Conservation (phyloP, 2,888 invertebrate genomes). For the Eilema caniola region DNA sequence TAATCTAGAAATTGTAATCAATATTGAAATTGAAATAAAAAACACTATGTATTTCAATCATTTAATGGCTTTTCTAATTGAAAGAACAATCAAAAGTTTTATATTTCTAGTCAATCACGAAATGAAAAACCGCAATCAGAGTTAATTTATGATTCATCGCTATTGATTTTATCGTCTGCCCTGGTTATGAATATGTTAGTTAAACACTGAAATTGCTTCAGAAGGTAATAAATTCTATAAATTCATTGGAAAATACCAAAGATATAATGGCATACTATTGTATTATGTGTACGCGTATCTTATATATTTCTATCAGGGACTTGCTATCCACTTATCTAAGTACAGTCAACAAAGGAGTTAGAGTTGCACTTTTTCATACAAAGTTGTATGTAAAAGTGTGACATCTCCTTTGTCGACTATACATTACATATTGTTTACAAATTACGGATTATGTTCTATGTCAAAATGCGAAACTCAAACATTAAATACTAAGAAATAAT, state of each 20-base stretch:
- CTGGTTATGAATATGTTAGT: neutral
- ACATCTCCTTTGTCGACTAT: no score
- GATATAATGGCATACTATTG: no score
- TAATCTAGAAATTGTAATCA: neutral
- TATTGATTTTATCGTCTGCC: slow-evolving; percentile 6
- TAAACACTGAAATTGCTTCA: neutral
- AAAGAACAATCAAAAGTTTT: slow-evolving; percentile 8
- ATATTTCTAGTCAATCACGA: slow-evolving; percentile 3
- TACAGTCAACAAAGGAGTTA: no score
- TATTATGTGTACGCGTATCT: no score
- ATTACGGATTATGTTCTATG: no score
- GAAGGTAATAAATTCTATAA: slow-evolving; percentile 2
- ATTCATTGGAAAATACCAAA: neutral
- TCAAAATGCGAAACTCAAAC: no score
- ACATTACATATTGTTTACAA: no score
- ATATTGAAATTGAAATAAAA: neutral
- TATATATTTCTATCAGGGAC: no score
- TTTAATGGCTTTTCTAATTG: slow-evolving; percentile 11
- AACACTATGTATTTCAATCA: neutral
- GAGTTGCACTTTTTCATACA: no score
- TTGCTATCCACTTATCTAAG: no score
- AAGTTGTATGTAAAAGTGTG: no score
- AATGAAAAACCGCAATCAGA: slow-evolving; percentile 1
- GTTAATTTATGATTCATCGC: neutral
- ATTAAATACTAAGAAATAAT: no score